These are phyloP conservation scores for Sabellastarte sp. DNA, from an alignment of 2,888 invertebrate species.

Conservation along the genomic window DNA sequence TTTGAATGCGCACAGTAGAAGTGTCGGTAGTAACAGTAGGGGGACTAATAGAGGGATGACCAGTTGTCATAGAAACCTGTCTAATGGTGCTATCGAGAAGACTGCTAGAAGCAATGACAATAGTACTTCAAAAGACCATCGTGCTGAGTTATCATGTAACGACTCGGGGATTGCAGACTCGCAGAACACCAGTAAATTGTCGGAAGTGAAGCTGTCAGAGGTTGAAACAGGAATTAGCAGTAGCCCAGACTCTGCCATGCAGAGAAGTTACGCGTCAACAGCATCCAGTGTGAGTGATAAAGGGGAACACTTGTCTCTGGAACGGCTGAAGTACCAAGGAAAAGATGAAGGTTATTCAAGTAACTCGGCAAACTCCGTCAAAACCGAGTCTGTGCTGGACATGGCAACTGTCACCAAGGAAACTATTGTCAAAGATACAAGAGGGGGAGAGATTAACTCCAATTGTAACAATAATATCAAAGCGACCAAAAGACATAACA, in stretches of 20 bases:
- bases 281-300: not conserved
- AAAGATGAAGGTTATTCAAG: constrained; percentile 3
- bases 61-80: too few species aligned
- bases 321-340: not conserved
- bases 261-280: not conserved
- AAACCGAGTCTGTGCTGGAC: not conserved
- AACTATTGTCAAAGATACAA: not conserved
- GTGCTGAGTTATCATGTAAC: too few species aligned
- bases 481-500: not conserved
- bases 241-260: constrained; percentile 3
- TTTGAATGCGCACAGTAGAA: not conserved
- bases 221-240: not conserved
- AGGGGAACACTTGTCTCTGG: not conserved
- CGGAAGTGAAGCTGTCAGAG: not conserved
- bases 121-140: too few species aligned
- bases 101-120: not conserved
- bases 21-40: too few species aligned
- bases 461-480: not conserved
- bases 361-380: not conserved
- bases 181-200: not conserved
- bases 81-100: not conserved
- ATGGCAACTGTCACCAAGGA: not conserved
- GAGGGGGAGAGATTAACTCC: too few species aligned
- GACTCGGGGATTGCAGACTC: not conserved
- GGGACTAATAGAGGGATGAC: too few species aligned